phyloP scores from a whole-genome alignment of 2,797 vertebrate genomes.

The Urophycis tenuis region DNA sequence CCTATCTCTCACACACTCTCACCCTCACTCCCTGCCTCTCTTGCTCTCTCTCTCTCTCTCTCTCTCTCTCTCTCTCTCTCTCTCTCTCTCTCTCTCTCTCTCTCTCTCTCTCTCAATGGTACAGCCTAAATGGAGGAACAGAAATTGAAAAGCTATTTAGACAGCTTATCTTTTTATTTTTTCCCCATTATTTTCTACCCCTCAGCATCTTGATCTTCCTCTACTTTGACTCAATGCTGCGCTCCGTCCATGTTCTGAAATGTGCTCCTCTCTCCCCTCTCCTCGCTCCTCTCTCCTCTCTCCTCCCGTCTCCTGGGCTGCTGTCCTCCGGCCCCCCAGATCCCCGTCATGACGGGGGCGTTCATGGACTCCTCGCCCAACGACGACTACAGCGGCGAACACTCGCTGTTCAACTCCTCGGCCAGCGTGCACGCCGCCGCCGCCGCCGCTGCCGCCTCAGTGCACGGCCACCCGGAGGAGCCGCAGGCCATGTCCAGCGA shows the following conservation, averaged over 20 bases:
- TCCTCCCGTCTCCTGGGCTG: background rate
- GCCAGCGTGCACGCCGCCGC: conserved; percentile 82
- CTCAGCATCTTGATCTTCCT: background rate
- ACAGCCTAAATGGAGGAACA: background rate
- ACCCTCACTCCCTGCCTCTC: background rate
- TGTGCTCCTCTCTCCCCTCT: too few species aligned
- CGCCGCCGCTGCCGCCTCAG: conserved; percentile 64
- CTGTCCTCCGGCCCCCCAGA: conserved; percentile 58
- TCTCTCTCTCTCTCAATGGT: background rate
- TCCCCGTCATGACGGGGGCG: conserved; percentile 95
- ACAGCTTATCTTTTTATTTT: background rate
- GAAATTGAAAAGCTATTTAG: background rate
- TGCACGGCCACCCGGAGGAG: conserved; percentile 80
- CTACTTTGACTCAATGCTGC: background rate
- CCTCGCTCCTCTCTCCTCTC: background rate
- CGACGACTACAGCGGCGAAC: conserved; percentile 91
- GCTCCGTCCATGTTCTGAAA: background rate
- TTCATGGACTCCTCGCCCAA: conserved; percentile 97
- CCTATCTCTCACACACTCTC: background rate
- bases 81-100: background rate
- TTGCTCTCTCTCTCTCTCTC: conserved; percentile 4
- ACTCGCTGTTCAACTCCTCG: conserved; percentile 94
- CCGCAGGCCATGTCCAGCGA: conserved; percentile 84
- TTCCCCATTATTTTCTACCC: background rate
- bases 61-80: background rate